Base-by-base conservation (phyloP, 2,888 invertebrate species). In the Ectemnius continuus region DNA sequence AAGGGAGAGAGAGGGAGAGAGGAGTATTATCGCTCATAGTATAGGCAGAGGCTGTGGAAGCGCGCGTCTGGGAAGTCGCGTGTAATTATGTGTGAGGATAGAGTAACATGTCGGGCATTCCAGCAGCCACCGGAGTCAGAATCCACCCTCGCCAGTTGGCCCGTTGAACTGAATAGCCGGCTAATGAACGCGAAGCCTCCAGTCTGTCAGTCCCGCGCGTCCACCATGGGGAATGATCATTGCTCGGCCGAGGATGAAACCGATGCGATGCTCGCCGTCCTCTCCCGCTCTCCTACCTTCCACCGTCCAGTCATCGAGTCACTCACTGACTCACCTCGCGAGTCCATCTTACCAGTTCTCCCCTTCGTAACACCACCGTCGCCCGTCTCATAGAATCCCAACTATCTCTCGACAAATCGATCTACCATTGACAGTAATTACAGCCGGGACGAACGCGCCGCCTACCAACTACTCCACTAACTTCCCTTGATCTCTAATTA, bases 141-240 rank as follows among this genome's bases (percentile, higher is more conserved):
- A 86, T 86, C 89, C 89, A 88, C 89, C 89, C 89, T 87, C 87
- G 76, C 83, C 87, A 84, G 86, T 88, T 87, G 88, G 87, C 87
- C 86, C 86, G 88, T 85, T 87, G 86, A 88, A 89, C 87, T 89
- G 89, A 88, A 89, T 89, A 89, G 89, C 85, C 85, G 84, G 89
- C 89, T 90, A 90, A 90, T 90, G 90, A 90, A 90, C 89, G 87
- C 84, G 84, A 85, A 84, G 87, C 87, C 87, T 83, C 84, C 84
- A 84, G 80, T 84, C 87, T 86, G 87, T 88, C 88, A 85, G 86
- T 87, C 85, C 81, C 74, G 83, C 76, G 79, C 83, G 83, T 84
- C 85, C 83, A 81, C 79, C 84, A 75, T 75, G 81, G 79, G 80
- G 79, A 80, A 81, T 78, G 85, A 86, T 86, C 82, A 77, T 83